Evolutionary conservation across 1,140 invertebrate species (phyloP), one percentile per base, ranked within the genome.

Genomic region (Antheraea pernyi): DNA sequence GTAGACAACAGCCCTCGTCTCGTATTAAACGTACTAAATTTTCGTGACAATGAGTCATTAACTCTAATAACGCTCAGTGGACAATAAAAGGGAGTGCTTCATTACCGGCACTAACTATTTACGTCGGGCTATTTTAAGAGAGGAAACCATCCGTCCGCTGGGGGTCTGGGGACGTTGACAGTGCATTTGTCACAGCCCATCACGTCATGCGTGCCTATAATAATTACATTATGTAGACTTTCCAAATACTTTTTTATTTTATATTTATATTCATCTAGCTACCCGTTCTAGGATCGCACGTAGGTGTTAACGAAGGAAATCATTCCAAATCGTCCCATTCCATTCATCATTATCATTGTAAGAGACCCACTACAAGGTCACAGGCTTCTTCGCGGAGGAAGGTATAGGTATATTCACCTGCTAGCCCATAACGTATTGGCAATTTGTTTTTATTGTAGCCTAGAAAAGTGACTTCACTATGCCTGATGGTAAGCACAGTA

Each of bases 121-220:
- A 61, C 61, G 69, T 69, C 16, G 30, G 30, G 42, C n/a, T 79
- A 79, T 76, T 76, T 79, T 67, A 10, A 62, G 72, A 76, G 60
- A 70, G 77, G 77, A 74, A 68, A 72, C 65, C 64, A 58, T 74
- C 68, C 77, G 77, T 74, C 72, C 68, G 74, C 70, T 65, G 77
- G 77, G 77, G 77, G 77, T 74, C 77, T 30, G 71, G 30, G 68
- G 71, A 53, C 46, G 46, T 53, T 53, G 46, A 53, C 46, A 53
- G 46, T 53, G 46, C 46, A 53, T 53, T 53, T 53, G 46, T 53
- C 46, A 53, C 46, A 13, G 46, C 46, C 46, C 16, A 13, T 53
- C 46, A n/a, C 46, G 16, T 16, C 39, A 42, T 42, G 7, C 39
- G 8, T 4, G 39, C 7, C 11, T 13, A 53, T 53, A 16, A 53